Evolutionary conservation across 2,797 vertebrate species (phyloP), one percentile per base, ranked within the genome.

Genomic region (Ibycter americanus): DNA sequence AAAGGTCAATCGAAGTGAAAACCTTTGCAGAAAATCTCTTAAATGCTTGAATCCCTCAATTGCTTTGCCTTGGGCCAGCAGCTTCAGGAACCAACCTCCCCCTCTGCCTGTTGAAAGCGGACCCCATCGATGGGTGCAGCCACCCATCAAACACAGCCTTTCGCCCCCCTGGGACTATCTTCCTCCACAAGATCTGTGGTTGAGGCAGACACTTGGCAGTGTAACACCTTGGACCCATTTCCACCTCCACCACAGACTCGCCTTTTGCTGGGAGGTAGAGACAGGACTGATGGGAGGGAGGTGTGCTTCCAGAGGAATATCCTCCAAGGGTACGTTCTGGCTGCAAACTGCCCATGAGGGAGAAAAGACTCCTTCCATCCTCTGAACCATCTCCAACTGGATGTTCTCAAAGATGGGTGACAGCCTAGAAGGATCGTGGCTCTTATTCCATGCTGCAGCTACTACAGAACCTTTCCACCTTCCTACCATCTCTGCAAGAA

Each of bases 21-120:
- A 92, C 67, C 87, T 93, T 81, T 27, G 40, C 62, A 82, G 85
- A 78, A 90, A 97, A 96, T 96, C 83, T 87, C 83, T 95, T 89
- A 93, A 96, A 93, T 1, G 29, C 63, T 89, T 22, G 55, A 81
- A 95, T 96, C 91, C 83, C 32, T 81, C 79, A 79, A 70, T 90
- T 1, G 8, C 52, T 94, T 80, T 87, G 58, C 89, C 73, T 59
- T 1, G 0, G 47, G 61, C 27, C 2, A 4, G 40, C 2, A 17
- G 58, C 55, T 89, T 62, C 63, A 19, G 82, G 32, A 63, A 56
- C 38, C 3, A 6, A 40, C 21, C 34, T 85, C 65, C 46, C 52
- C 34, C 49, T 86, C 20, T 27, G 22, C 46, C 49, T 65, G 59
- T 31, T 0, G 7, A 38, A 46, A 76, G 29, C 72, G 70, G 81